These are phyloP conservation scores for Brachionus paranguensis DNA, from an alignment of 1,140 invertebrate genomes.

Conservation along the genomic window DNA sequence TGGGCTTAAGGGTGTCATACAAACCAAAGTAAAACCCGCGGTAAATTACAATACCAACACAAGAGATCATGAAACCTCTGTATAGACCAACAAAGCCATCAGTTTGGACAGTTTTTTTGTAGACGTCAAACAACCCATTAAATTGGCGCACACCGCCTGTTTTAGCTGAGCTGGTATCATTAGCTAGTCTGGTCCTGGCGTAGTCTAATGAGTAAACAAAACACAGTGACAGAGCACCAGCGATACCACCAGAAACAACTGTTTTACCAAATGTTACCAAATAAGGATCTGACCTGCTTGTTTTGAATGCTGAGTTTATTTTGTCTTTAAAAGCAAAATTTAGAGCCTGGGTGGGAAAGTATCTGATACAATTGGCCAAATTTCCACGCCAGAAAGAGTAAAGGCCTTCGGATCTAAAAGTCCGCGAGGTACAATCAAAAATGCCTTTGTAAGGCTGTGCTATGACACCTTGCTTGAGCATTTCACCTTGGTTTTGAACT, in stretches of 20 bases:
- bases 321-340: conserved; percentile 90
- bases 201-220: conserved; percentile 93
- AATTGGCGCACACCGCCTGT: conserved; percentile 73
- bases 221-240: conserved; percentile 82
- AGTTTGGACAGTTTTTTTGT: conserved; percentile 75
- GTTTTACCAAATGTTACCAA: conserved; percentile 58
- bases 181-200: conserved; percentile 73
- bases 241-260: conserved; percentile 82
- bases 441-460: conserved; percentile 55
- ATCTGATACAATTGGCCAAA: conserved; percentile 71
- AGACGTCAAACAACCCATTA: conserved; percentile 75
- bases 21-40: conserved; percentile 86
- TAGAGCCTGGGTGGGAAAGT: conserved; percentile 88
- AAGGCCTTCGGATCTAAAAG: conserved; percentile 57
- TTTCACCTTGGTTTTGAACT: conserved; percentile 60
- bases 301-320: conserved; percentile 65
- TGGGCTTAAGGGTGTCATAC: conserved; percentile 82
- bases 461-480: conserved; percentile 53
- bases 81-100: conserved; percentile 80
- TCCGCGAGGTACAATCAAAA: conserved; percentile 53
- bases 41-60: conserved; percentile 56
- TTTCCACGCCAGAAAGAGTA: conserved; percentile 88
- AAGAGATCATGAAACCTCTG: conserved; percentile 84
- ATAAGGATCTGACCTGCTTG: conserved; percentile 48
- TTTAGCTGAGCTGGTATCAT: conserved; percentile 55